phyloP scores from a whole-genome alignment of 2,888 invertebrate species.

The Cremastobaeus sp. region DNA sequence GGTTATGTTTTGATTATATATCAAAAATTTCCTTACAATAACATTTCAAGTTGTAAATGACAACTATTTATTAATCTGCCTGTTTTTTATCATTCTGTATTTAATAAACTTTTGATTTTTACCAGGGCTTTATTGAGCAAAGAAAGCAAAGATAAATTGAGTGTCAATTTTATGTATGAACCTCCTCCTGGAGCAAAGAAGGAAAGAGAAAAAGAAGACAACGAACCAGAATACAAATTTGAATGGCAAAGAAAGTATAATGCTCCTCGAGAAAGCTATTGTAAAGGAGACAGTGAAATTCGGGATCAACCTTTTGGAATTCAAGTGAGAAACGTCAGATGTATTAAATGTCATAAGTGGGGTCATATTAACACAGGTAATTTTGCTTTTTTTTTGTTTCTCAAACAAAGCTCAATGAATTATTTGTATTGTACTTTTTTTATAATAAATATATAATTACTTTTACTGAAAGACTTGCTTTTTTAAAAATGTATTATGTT shows the following conservation, averaged over 20 bases:
- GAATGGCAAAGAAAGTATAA: constrained; percentile 99
- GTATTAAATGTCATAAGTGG: constrained; percentile 99
- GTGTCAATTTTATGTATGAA: constrained; percentile 99
- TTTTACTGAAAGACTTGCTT: too few species aligned
- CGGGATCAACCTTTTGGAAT: constrained; percentile 99
- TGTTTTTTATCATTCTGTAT: constrained; percentile 3
- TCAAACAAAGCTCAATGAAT: background rate
- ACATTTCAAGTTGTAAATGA: too few species aligned
- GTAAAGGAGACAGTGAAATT: constrained; percentile 98
- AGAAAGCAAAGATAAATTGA: constrained; percentile 98
- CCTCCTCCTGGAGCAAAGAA: constrained; percentile 98
- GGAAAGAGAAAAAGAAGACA: constrained; percentile 92
- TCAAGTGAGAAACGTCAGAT: constrained; percentile 96
- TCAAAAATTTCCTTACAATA: background rate
- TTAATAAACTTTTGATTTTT: too few species aligned
- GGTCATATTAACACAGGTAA: constrained; percentile 96
- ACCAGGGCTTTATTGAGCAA: constrained; percentile 95
- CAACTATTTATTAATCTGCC: too few species aligned
- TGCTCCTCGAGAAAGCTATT: constrained; percentile 98
- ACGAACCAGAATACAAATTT: constrained; percentile 98
- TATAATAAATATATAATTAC: too few species aligned
- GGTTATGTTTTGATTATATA: constrained; percentile 62
- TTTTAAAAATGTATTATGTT: too few species aligned
- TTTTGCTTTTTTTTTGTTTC: constrained; percentile 12
- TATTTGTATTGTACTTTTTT: too few species aligned